phyloP scores from a whole-genome alignment of 2,113 vertebrate species.

The Ptilorrhoa leucosticta region DNA sequence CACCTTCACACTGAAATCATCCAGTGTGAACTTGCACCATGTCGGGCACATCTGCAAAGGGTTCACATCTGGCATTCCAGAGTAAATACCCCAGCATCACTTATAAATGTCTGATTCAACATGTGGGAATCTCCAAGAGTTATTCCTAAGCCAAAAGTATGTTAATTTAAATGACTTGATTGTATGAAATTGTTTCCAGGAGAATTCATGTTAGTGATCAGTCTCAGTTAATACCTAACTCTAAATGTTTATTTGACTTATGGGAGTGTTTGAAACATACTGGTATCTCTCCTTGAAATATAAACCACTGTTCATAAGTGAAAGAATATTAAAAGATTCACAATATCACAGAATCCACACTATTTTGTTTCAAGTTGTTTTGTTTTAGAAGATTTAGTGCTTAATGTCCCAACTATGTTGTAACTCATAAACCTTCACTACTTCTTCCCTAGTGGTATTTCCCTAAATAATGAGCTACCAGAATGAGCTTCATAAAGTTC shows the following conservation, averaged over 20 bases:
- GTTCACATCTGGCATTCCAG: neutral
- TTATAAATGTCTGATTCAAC: neutral
- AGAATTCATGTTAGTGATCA: neutral
- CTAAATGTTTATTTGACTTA: neutral
- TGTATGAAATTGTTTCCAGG: neutral
- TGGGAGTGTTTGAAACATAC: neutral
- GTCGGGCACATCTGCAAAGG: neutral
- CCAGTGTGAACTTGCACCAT: neutral
- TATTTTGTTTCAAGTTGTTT: neutral
- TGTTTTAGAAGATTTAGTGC: neutral
- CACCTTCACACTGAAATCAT: neutral
- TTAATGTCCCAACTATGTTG: neutral
- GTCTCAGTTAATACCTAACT: neutral
- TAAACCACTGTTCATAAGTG: neutral
- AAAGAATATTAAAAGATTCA: neutral
- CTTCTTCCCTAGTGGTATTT: neutral
- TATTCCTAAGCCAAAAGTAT: conserved; percentile 9
- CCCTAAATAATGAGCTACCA: neutral
- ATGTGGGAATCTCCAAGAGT: neutral
- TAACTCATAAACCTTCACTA: neutral
- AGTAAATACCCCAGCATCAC: neutral
- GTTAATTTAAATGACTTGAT: neutral
- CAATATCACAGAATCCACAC: neutral
- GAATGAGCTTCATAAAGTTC: neutral
- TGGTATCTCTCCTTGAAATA: neutral